These are phyloP conservation scores for Gymnarchus niloticus DNA, from an alignment of 2,113 vertebrate species.

Conservation along the genomic window DNA sequence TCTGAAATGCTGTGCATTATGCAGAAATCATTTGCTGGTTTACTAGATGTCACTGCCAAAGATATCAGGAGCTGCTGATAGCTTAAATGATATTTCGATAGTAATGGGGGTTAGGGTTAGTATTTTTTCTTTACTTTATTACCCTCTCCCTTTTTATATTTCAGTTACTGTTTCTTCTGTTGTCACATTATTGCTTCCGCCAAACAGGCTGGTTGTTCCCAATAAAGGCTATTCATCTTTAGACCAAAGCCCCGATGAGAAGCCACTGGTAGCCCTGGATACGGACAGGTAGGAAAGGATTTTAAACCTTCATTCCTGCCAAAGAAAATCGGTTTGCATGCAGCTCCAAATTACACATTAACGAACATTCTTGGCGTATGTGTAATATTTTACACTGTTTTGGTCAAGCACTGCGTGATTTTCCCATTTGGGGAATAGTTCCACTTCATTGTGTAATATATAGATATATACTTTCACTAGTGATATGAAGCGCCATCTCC, in stretches of 20 bases:
- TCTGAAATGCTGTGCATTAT: neutral
- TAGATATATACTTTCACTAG: too few species aligned
- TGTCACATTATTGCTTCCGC: neutral
- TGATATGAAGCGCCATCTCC: too few species aligned
- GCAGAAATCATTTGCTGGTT: neutral
- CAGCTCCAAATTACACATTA: neutral
- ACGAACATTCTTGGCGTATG: neutral
- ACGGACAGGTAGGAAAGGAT: slow-evolving; percentile 80
- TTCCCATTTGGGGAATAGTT: neutral
- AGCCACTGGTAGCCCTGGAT: slow-evolving; percentile 93
- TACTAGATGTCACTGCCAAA: neutral
- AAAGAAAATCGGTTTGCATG: neutral
- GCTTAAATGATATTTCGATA: neutral
- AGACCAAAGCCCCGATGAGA: slow-evolving; percentile 97
- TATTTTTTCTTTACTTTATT: neutral
- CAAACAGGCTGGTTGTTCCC: slow-evolving; percentile 84
- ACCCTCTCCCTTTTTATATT: neutral
- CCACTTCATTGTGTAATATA: neutral
- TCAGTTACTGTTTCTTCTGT: neutral
- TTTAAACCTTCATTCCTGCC: neutral
- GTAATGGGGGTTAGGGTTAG: neutral
- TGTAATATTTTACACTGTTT: neutral
- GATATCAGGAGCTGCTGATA: neutral
- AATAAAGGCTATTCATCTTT: slow-evolving; percentile 98
- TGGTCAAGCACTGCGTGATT: neutral